Evolutionary conservation across 2,888 invertebrate genomes (phyloP).

Genomic region (Lasioglossum zephyrum): DNA sequence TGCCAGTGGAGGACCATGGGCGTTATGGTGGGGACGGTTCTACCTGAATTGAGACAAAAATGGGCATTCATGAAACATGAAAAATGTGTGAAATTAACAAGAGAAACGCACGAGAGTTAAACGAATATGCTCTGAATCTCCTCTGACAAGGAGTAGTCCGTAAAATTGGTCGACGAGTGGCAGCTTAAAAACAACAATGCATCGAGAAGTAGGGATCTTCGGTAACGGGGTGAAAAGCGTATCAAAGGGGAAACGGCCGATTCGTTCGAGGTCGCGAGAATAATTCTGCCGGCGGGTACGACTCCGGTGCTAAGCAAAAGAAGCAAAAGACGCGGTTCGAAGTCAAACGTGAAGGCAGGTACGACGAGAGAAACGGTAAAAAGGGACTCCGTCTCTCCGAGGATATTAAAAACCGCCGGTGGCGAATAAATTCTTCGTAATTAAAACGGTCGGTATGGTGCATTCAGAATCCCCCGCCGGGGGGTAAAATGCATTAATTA

Average conservation of each 20-base stretch:
- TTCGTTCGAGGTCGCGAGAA: background rate
- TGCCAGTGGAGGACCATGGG: too few relatives aligned
- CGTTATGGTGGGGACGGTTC: too few relatives aligned
- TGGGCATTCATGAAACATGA: too few relatives aligned
- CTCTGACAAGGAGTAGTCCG: background rate
- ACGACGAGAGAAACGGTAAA: background rate
- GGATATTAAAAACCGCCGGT: conserved; percentile 30
- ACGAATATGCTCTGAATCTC: background rate
- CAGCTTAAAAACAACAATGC: background rate
- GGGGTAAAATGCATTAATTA: conserved; percentile 43
- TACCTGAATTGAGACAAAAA: too few relatives aligned
- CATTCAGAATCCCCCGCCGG: background rate
- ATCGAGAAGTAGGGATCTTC: background rate
- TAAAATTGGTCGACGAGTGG: background rate
- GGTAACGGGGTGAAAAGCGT: background rate
- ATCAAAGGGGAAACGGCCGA: background rate
- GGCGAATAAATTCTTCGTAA: conserved; percentile 46
- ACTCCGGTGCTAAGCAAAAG: background rate
- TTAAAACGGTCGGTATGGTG: conserved; percentile 32
- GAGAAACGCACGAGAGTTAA: too few relatives aligned
- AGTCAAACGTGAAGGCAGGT: background rate
- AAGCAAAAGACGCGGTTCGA: too few relatives aligned
- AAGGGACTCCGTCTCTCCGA: background rate
- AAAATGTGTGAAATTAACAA: too few relatives aligned
- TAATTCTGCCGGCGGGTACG: background rate